Conservation (phyloP, 2,888 invertebrate species). For the Hyposoter didymator region DNA sequence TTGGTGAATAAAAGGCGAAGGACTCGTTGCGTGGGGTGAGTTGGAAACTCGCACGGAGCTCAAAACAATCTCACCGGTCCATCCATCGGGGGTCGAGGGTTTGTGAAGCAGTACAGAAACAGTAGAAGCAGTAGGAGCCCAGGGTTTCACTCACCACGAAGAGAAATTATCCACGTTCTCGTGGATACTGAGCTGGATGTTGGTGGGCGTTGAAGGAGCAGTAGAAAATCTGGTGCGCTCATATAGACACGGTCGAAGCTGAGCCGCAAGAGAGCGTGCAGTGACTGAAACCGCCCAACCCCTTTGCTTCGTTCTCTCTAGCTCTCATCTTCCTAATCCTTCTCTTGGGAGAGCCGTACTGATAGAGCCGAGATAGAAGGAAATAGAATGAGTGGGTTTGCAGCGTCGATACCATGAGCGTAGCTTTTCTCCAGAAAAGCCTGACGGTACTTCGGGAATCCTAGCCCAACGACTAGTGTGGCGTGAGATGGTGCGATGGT, state of each 20-base stretch:
- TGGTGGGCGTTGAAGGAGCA: conserved; percentile 47
- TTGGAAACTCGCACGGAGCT: conserved; percentile 52
- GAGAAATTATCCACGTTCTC: conserved; percentile 71
- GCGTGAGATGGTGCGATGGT: conserved; percentile 58
- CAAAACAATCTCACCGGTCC: conserved; percentile 69
- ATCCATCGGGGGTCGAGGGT: conserved; percentile 66
- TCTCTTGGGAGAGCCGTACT: conserved; percentile 63
- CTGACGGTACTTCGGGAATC: conserved; percentile 63
- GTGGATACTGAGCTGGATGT: conserved; percentile 52
- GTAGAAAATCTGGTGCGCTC: conserved; percentile 30
- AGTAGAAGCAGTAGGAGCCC: conserved; percentile 14
- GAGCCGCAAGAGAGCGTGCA: conserved; percentile 55
- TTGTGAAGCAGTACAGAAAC: conserved; percentile 57
- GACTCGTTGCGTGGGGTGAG: conserved; percentile 52
- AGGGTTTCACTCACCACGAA: conserved; percentile 62
- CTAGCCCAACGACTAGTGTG: conserved; percentile 52
- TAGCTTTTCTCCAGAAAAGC: conserved; percentile 68
- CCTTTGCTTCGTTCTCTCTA: conserved; percentile 67
- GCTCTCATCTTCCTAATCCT: conserved; percentile 80
- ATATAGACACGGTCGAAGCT: conserved; percentile 55
- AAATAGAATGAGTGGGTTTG: conserved; percentile 68
- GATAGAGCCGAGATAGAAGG: conserved; percentile 59
- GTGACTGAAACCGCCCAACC: conserved; percentile 56
- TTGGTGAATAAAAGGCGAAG: conserved; percentile 57
- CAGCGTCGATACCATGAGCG: conserved; percentile 75